Percentiles rank a stretch among this genome's conserved stretches.
Conservation (phyloP, 2,113 vertebrate species). For the Nothoprocta pentlandii region DNA sequence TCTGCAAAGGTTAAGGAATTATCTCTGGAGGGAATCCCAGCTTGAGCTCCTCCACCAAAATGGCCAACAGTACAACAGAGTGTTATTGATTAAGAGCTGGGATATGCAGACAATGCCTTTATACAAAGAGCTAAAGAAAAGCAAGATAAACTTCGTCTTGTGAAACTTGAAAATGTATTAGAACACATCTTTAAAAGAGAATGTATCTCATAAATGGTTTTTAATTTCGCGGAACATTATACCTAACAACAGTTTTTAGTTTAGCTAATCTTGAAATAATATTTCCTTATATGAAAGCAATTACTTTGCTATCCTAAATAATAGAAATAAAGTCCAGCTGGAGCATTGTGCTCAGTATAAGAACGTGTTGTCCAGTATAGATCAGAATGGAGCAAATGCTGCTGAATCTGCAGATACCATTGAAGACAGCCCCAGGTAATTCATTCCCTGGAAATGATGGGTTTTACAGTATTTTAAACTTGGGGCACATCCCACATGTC, state of each 20-base stretch:
- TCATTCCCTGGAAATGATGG: not conserved
- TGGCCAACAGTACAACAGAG: not conserved
- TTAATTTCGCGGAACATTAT: not conserved
- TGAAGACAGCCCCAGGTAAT: not conserved
- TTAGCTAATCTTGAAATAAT: not conserved
- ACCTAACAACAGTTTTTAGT: not conserved
- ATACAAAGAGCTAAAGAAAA: not conserved
- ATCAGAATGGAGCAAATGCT: not conserved
- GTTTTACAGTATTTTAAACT: not conserved
- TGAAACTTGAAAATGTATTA: not conserved
- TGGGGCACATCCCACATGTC: not conserved
- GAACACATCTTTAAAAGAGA: not conserved
- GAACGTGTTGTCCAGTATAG: not conserved
- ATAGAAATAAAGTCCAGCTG: not conserved
- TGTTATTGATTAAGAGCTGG: conserved; percentile 34
- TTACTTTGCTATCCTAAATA: not conserved
- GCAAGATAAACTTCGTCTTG: not conserved
- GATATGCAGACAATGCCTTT: not conserved
- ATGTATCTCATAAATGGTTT: not conserved
- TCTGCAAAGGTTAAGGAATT: conserved; percentile 37
- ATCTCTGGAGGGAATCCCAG: conserved; percentile 21
- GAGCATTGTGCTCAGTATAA: not conserved
- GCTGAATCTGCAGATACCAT: not conserved
- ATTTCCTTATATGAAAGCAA: not conserved
- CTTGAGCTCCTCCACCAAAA: not conserved